A percentile compares a stretch with the other conserved stretches of the same genome.
These are phyloP conservation scores for Chroicocephalus ridibundus DNA, from an alignment of 2,113 vertebrate genomes.

Conservation along the genomic window DNA sequence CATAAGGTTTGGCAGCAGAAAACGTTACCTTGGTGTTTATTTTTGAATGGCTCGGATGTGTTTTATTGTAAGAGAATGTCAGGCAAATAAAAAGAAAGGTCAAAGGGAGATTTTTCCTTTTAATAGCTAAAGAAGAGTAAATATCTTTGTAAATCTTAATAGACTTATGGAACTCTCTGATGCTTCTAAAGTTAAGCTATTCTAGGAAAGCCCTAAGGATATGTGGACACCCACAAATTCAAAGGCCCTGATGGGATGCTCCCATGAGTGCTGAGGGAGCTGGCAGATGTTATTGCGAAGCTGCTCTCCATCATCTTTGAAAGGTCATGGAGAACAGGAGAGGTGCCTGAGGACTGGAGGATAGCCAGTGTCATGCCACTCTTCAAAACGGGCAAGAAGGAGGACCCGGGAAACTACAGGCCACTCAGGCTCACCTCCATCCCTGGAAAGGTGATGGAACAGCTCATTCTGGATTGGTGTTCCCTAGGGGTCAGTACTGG, in stretches of 20 bases:
- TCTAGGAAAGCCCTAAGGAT: neutral
- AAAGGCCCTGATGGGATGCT: neutral
- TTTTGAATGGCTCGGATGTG: slow-evolving; percentile 18
- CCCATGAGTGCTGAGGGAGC: neutral
- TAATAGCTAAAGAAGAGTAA: slow-evolving; percentile 63
- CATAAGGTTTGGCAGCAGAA: slow-evolving; percentile 31
- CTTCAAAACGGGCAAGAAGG: neutral
- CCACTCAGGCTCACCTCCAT: neutral
- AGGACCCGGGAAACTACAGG: neutral
- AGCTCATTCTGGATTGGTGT: neutral
- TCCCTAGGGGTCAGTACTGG: neutral
- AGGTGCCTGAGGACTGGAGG: neutral
- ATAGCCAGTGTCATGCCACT: neutral
- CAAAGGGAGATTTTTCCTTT: slow-evolving; percentile 64
- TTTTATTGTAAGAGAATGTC: slow-evolving; percentile 70
- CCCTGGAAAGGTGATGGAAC: neutral
- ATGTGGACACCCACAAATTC: neutral
- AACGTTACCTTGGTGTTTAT: slow-evolving; percentile 61
- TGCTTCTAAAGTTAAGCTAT: slow-evolving; percentile 15
- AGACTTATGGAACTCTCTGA: slow-evolving; percentile 12
- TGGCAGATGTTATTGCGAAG: neutral
- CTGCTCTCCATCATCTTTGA: neutral
- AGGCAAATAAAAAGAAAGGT: slow-evolving; percentile 72
- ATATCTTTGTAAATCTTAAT: slow-evolving; percentile 70
- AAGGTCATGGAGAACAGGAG: neutral